Conservation (phyloP, 1,140 invertebrate genomes). For the Solenopsis invicta region DNA sequence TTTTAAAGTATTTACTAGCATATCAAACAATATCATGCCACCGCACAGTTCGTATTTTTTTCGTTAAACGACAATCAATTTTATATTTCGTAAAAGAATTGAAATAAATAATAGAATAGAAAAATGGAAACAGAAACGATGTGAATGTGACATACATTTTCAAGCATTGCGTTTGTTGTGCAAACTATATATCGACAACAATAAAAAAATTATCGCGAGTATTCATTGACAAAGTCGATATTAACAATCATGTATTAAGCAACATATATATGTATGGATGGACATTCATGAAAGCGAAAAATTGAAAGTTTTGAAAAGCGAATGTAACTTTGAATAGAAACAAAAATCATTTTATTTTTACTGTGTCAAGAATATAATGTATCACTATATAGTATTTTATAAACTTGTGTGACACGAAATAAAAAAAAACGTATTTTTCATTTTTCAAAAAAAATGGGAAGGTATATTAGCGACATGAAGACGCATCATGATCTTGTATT, state of each 20-base stretch:
- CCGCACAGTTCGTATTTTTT: slow-evolving; percentile 42
- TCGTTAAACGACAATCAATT: slow-evolving; percentile 50
- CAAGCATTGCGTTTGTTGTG: neutral
- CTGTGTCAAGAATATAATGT: neutral
- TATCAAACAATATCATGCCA: slow-evolving; percentile 47
- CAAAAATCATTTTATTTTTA: neutral
- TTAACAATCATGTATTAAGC: neutral
- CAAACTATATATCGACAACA: neutral
- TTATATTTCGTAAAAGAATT: slow-evolving; percentile 56
- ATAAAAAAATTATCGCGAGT: slow-evolving; percentile 13
- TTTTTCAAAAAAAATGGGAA: neutral
- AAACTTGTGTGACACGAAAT: neutral
- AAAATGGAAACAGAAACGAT: slow-evolving; percentile 2
- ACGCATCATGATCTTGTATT: neutral
- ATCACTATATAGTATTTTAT: neutral
- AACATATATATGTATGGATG: neutral
- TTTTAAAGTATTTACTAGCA: slow-evolving; percentile 22
- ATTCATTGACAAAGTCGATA: neutral
- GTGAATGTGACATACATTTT: slow-evolving; percentile 28
- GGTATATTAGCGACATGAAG: neutral
- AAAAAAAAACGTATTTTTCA: neutral
- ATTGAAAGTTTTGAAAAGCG: slow-evolving; percentile 25
- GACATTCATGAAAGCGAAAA: neutral
- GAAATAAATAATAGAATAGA: slow-evolving; percentile 33
- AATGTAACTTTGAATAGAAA: neutral